phyloP scores from a whole-genome alignment of 2,797 vertebrate genomes.

The Takifugu rubripes region DNA sequence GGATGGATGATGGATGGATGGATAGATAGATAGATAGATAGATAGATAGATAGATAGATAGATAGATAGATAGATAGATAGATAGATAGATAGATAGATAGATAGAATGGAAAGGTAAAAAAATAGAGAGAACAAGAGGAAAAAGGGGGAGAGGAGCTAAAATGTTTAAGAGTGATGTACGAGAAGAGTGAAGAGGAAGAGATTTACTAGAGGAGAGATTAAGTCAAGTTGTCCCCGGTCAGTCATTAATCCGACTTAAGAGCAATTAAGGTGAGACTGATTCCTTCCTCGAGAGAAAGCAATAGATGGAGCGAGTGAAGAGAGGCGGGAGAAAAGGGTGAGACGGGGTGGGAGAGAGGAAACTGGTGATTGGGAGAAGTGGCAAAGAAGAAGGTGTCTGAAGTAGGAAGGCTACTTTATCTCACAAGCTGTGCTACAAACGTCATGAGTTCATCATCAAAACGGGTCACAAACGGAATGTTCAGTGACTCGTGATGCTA shows the following conservation, averaged over 20 bases:
- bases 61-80: no score
- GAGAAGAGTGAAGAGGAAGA: conserved; percentile 64
- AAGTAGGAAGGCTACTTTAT: conserved; percentile 8
- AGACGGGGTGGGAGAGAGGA: conserved; percentile 43
- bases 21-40: no score
- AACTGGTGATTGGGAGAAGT: conserved; percentile 59
- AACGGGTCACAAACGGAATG: no score
- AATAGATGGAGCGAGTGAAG: conserved; percentile 63
- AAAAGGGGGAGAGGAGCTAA: conserved; percentile 33
- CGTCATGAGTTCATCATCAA: no score
- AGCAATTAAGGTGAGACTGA: conserved; percentile 81
- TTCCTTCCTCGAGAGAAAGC: conserved; percentile 73
- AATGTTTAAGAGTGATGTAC: conserved; percentile 66
- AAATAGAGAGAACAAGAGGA: conserved; percentile 16
- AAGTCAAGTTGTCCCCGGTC: conserved; percentile 78
- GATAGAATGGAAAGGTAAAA: neutral
- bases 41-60: no score
- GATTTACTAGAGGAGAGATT: conserved; percentile 78
- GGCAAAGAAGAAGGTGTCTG: conserved; percentile 45
- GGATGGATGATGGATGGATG: no score
- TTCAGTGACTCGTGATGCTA: no score
- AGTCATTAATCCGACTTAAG: conserved; percentile 84
- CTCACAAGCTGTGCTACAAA: neutral
- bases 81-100: no score
- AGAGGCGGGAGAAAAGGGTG: conserved; percentile 29